Conservation (phyloP, 2,888 invertebrate genomes). For the Allophyes oxyacanthae region DNA sequence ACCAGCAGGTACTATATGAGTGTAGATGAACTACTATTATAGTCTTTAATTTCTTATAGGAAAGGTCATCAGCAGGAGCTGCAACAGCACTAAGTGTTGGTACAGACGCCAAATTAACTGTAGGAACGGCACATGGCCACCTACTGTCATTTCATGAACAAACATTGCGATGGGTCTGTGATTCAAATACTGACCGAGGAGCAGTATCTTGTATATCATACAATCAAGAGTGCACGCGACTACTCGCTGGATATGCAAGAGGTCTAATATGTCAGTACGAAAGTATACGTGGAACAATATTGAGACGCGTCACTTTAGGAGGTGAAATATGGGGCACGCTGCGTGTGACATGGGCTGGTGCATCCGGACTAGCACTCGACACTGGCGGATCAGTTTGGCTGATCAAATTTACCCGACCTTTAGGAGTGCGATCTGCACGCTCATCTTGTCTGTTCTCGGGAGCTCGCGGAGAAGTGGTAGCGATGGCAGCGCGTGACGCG, state of each 20-base stretch:
- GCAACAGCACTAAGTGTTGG: conserved; percentile 94
- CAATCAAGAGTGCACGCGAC: conserved; percentile 95
- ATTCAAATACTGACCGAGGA: conserved; percentile 91
- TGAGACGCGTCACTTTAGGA: conserved; percentile 83
- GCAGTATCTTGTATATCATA: conserved; percentile 95
- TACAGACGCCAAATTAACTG: conserved; percentile 93
- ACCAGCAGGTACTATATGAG: no score
- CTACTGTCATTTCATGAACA: conserved; percentile 94
- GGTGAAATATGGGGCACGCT: conserved; percentile 86
- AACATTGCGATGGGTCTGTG: conserved; percentile 96
- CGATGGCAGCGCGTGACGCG: conserved; percentile 82
- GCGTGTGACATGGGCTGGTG: conserved; percentile 83
- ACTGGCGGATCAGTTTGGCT: conserved; percentile 99
- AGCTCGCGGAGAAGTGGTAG: conserved; percentile 95
- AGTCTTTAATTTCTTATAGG: conserved; percentile 85
- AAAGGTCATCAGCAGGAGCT: conserved; percentile 96
- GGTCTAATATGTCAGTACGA: conserved; percentile 98
- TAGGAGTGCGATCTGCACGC: conserved; percentile 96
- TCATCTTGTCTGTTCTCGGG: conserved; percentile 99
- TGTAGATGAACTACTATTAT: no score
- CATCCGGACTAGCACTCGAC: conserved; percentile 91
- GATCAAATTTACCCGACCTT: conserved; percentile 95
- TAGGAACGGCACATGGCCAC: conserved; percentile 98
- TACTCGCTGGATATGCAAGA: conserved; percentile 93
- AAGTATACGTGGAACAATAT: conserved; percentile 90